phyloP scores from a whole-genome alignment of 2,888 invertebrate species.

The Podotricha telesiphe region DNA sequence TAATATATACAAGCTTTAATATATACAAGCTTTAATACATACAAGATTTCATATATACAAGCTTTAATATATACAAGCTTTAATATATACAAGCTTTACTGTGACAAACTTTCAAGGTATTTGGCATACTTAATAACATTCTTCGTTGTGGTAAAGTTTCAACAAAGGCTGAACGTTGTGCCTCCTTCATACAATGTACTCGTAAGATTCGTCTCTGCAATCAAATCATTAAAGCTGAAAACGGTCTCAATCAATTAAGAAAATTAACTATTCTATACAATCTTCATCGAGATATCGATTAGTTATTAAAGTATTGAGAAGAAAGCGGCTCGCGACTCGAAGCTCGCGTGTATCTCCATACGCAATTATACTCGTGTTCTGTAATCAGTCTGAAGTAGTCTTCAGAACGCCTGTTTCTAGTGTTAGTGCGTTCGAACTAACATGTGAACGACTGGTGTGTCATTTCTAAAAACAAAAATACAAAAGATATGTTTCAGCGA shows the following conservation, averaged over 20 bases:
- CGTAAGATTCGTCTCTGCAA: not conserved
- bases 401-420: not conserved
- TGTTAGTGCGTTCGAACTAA: slow-evolving; percentile 5
- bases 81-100: too few species aligned
- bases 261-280: not conserved
- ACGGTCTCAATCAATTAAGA: slow-evolving; percentile 10
- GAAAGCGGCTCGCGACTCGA: not conserved
- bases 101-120: too few species aligned
- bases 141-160: too few species aligned
- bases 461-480: slow-evolving; percentile 3
- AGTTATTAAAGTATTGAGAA: slow-evolving; percentile 2
- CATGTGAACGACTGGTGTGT: slow-evolving; percentile 4
- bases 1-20: too few species aligned
- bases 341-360: not conserved
- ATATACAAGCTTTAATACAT: too few species aligned
- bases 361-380: not conserved
- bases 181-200: not conserved
- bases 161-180: too few species aligned
- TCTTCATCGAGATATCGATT: not conserved
- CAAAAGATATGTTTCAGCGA: too few species aligned
- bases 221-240: slow-evolving; percentile 1
- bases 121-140: too few species aligned
- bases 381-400: too few species aligned
- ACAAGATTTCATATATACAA: too few species aligned
- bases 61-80: too few species aligned